Conservation (phyloP, 1,140 invertebrate species). For the Onthophagus taurus region DNA sequence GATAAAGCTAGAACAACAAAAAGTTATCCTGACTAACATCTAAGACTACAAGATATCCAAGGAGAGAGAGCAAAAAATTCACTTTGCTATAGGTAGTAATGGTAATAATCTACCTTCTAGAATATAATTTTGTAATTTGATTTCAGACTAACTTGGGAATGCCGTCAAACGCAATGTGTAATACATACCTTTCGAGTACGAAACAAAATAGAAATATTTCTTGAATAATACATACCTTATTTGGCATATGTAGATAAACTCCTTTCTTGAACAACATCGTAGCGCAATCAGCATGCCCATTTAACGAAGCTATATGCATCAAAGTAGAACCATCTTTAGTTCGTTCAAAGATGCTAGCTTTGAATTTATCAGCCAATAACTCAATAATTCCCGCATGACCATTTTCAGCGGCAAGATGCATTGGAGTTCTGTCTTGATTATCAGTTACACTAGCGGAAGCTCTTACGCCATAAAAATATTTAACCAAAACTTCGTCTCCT, state of each 20-base stretch:
- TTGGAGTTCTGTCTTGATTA: conserved; percentile 90
- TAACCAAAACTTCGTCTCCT: conserved; percentile 87
- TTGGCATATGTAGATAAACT: conserved; percentile 99
- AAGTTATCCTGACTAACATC: no score
- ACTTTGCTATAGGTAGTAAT: no score
- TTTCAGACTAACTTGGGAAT: no score
- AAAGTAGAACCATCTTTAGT: conserved; percentile 96
- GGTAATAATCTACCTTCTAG: no score
- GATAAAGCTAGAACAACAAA: no score
- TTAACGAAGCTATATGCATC: conserved; percentile 95
- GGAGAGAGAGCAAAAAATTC: no score
- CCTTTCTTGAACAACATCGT: conserved; percentile 97
- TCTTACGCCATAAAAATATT: conserved; percentile 89
- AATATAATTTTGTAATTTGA: no score
- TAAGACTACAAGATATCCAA: no score
- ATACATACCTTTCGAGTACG: no score
- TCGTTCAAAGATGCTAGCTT: conserved; percentile 86
- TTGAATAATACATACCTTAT: conserved; percentile 67
- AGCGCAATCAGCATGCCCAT: conserved; percentile 96
- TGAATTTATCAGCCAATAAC: conserved; percentile 94
- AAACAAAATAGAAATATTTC: no score
- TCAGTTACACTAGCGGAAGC: conserved; percentile 90
- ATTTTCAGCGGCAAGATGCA: conserved; percentile 95
- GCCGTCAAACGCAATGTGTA: no score
- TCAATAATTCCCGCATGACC: conserved; percentile 94